Conservation (phyloP, 2,888 invertebrate genomes). For the Melinaea menophilus region DNA sequence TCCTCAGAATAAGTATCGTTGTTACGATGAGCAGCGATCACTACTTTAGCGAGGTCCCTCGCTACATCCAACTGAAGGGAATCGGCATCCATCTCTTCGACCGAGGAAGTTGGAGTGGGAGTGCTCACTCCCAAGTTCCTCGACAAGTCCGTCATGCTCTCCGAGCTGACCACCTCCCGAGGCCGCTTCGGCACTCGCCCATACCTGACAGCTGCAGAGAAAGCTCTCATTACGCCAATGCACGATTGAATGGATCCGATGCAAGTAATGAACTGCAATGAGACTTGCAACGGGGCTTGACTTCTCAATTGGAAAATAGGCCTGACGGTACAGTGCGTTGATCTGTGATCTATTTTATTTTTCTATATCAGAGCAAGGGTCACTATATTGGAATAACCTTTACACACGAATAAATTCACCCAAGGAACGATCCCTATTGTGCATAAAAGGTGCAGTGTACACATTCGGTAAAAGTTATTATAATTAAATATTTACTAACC, state of each 20-base stretch:
- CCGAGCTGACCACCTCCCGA: conserved; percentile 78
- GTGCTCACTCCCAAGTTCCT: conserved; percentile 32
- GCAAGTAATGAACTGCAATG: conserved; percentile 37
- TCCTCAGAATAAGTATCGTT: conserved; percentile 94
- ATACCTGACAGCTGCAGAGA: conserved; percentile 91
- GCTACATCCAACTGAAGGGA: conserved; percentile 36
- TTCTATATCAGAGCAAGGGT: conserved; percentile 19
- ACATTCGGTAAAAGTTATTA: too few species aligned
- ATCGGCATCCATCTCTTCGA: conserved; percentile 39
- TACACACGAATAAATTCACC: neutral
- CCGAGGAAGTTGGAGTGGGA: conserved; percentile 25
- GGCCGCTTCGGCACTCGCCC: conserved; percentile 97
- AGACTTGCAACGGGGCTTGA: conserved; percentile 44
- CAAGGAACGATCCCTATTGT: too few species aligned
- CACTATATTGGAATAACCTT: neutral
- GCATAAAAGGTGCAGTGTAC: too few species aligned
- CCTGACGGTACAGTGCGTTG: conserved; percentile 37
- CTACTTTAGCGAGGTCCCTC: conserved; percentile 64
- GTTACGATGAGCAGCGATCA: conserved; percentile 86
- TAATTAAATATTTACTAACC: too few species aligned
- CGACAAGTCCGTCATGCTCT: conserved; percentile 43
- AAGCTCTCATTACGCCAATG: conserved; percentile 35
- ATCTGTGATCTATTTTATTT: conserved; percentile 36
- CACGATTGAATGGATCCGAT: conserved; percentile 37
- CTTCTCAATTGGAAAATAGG: conserved; percentile 58